Conservation (phyloP, 2,888 invertebrate species). For the Euclidia mi region DNA sequence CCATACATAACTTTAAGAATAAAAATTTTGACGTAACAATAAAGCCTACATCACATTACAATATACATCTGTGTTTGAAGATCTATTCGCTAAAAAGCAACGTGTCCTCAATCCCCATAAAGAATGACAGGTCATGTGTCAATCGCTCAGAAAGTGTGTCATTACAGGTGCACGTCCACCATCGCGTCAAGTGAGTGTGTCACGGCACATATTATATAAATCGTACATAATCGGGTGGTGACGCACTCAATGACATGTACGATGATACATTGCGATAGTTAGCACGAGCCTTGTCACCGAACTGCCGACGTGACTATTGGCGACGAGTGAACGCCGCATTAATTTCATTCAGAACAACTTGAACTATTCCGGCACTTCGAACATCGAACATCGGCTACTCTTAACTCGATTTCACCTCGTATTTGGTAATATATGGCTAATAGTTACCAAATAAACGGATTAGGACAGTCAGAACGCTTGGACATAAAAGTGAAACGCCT, state of each 20-base stretch:
- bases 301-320: constrained; percentile 22
- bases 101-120: constrained; percentile 41
- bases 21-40: too few relatives aligned
- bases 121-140: constrained; percentile 46
- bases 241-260: constrained; percentile 37
- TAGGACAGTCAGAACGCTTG: background rate
- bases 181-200: constrained; percentile 34
- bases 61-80: constrained; percentile 20
- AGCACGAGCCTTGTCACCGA: constrained; percentile 18
- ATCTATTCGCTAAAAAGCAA: constrained; percentile 27
- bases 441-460: background rate
- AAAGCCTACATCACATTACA: constrained; percentile 9
- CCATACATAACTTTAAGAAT: too few relatives aligned
- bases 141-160: constrained; percentile 53
- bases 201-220: constrained; percentile 60
- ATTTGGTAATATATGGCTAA: constrained; percentile 11
- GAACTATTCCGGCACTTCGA: constrained; percentile 7
- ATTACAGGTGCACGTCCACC: constrained; percentile 51
- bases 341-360: constrained; percentile 20
- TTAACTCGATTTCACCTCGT: constrained; percentile 16
- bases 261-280: constrained; percentile 38
- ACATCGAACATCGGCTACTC: constrained; percentile 9
- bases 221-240: constrained; percentile 53
- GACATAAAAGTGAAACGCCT: background rate
- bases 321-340: constrained; percentile 6